A percentile compares a stretch with the other conserved stretches of the same genome.
These are phyloP conservation scores for Tenebrio molitor DNA, from an alignment of 1,140 invertebrate species.

Conservation along the genomic window DNA sequence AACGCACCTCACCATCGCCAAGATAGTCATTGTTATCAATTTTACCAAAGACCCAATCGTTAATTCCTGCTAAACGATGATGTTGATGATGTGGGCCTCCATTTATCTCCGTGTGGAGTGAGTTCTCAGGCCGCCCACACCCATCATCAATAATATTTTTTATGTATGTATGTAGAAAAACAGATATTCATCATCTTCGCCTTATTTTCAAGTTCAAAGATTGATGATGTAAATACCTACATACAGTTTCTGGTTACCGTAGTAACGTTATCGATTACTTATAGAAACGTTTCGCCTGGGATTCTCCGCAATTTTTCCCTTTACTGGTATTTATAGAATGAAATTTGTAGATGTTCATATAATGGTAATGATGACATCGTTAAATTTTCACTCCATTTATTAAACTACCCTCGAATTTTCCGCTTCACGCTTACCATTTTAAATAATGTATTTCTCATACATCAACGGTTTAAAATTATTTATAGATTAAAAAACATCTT, in stretches of 20 bases:
- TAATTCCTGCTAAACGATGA: slow-evolving; percentile 7
- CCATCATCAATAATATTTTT: slow-evolving; percentile 23
- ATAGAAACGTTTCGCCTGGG: slow-evolving; percentile 42
- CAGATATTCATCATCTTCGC: slow-evolving; percentile 11
- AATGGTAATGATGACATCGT: not conserved
- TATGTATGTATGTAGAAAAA: not conserved
- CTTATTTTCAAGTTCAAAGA: slow-evolving; percentile 26
- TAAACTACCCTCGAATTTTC: not conserved
- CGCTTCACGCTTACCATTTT: no score
- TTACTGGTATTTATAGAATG: slow-evolving; percentile 9
- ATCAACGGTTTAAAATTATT: no score
- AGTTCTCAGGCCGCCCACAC: not conserved
- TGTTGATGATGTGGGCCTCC: not conserved
- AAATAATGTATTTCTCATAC: no score
- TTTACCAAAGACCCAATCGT: slow-evolving; percentile 2
- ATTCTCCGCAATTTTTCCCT: slow-evolving; percentile 23
- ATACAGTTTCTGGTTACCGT: slow-evolving; percentile 43
- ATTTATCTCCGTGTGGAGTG: not conserved
- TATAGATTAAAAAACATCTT: no score
- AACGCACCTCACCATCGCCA: slow-evolving; percentile 18
- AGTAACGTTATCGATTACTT: slow-evolving; percentile 47
- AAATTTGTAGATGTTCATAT: not conserved
- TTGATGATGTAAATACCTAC: slow-evolving; percentile 43
- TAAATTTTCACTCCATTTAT: not conserved
- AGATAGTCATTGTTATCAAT: slow-evolving; percentile 12